These are phyloP conservation scores for Dipodomys stephensi DNA, from an alignment of 2,113 vertebrate species.

Conservation along the genomic window DNA sequence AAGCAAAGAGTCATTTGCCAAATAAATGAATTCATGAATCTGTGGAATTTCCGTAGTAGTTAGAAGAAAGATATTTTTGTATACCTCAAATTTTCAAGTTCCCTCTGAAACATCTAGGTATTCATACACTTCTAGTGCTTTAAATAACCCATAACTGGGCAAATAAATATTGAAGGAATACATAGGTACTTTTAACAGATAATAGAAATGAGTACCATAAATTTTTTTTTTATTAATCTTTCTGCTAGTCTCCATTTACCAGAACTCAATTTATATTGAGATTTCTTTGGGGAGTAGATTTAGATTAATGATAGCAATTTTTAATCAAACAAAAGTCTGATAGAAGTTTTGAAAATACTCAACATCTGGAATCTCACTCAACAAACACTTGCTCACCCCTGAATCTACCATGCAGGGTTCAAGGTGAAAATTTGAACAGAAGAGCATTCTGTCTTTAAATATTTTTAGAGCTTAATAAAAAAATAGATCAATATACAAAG, in stretches of 20 bases:
- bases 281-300: constrained; percentile 38
- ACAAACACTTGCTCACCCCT: background rate
- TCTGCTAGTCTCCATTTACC: constrained; percentile 45
- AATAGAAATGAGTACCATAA: constrained; percentile 13
- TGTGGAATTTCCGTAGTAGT: constrained; percentile 49
- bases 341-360: constrained; percentile 55
- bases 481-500: background rate
- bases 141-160: constrained; percentile 1
- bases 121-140: constrained; percentile 34
- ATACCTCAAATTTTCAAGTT: background rate
- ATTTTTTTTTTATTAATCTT: constrained; percentile 1
- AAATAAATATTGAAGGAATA: constrained; percentile 29
- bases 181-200: constrained; percentile 14
- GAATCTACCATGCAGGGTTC: background rate
- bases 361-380: constrained; percentile 46
- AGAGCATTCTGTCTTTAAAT: constrained; percentile 11
- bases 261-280: constrained; percentile 18
- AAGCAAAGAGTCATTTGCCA: constrained; percentile 10
- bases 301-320: constrained; percentile 54
- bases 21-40: constrained; percentile 36
- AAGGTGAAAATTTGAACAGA: background rate
- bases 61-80: constrained; percentile 49
- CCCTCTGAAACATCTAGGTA: constrained; percentile 34
- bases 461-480: background rate
- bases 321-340: constrained; percentile 48